phyloP scores from a whole-genome alignment of 1,140 invertebrate genomes.

The Calycopis cecrops region DNA sequence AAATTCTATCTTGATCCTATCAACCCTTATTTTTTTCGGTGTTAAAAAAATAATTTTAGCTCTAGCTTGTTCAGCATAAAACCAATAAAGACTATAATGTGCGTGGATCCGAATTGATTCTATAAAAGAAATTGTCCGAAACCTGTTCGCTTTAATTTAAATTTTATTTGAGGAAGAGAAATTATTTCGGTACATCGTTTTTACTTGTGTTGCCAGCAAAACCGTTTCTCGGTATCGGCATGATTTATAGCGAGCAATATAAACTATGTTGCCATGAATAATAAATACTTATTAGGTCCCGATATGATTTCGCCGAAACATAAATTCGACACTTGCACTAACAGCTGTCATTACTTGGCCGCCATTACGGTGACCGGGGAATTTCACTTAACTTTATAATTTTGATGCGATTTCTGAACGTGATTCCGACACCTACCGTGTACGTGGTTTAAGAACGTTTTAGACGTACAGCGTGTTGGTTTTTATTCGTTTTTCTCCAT shows the following conservation, averaged over 20 bases:
- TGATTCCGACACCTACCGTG: conserved; percentile 52
- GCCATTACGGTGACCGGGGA: conserved; percentile 42
- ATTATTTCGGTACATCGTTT: not conserved
- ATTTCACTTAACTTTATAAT: conserved; percentile 71
- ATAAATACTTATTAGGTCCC: conserved; percentile 20
- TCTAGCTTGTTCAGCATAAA: too few relatives aligned
- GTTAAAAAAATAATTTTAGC: too few relatives aligned
- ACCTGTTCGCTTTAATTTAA: conserved; percentile 7
- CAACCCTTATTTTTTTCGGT: too few relatives aligned
- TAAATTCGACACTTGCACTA: conserved; percentile 46
- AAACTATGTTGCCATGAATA: not conserved
- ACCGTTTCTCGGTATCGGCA: not conserved
- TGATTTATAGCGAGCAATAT: too few relatives aligned
- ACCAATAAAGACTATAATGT: not conserved
- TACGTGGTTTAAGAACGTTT: conserved; percentile 28
- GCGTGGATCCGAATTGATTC: not conserved
- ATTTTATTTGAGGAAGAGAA: conserved; percentile 3
- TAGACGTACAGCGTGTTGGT: conserved; percentile 25
- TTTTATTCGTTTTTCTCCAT: too few relatives aligned
- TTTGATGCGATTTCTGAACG: conserved; percentile 61
- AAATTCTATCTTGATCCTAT: too few relatives aligned
- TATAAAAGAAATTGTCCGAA: conserved; percentile 3
- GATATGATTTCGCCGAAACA: conserved; percentile 40
- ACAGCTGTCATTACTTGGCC: conserved; percentile 61
- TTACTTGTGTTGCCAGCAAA: not conserved